Conservation (phyloP, 2,113 vertebrate species). For the Mohoua ochrocephala region DNA sequence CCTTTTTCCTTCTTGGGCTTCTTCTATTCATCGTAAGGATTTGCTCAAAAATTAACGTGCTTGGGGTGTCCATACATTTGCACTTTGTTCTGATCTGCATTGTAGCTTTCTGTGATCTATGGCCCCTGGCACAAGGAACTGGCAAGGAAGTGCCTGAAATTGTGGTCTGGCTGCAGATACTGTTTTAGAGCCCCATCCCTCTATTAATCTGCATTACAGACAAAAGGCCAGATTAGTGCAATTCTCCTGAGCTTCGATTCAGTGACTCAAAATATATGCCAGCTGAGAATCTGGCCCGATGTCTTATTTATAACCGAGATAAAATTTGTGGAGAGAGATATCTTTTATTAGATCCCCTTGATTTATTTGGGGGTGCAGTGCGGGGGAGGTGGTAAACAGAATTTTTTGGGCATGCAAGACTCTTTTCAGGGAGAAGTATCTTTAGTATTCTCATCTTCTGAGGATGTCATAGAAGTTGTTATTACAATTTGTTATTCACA, state of each 20-base stretch:
- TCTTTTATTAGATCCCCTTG: neutral
- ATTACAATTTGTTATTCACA: neutral
- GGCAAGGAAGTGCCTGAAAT: neutral
- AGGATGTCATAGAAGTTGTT: neutral
- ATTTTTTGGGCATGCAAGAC: neutral
- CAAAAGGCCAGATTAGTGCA: neutral
- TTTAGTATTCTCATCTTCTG: neutral
- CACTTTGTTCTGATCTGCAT: neutral
- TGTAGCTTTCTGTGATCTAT: neutral
- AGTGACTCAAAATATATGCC: neutral
- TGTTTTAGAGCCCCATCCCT: neutral
- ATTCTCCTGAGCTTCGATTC: neutral
- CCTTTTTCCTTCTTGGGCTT: neutral
- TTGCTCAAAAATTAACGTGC: neutral
- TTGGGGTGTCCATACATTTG: neutral
- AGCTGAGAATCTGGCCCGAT: neutral
- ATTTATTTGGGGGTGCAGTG: neutral
- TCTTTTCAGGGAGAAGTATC: neutral
- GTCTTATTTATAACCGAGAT: neutral
- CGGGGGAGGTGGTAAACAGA: neutral
- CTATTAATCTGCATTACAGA: neutral
- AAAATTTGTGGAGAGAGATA: neutral
- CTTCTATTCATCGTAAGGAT: neutral
- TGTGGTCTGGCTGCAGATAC: neutral
- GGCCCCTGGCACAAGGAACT: neutral